Base-by-base conservation (phyloP, 2,797 vertebrate species). In the Anabacerthia variegaticeps region DNA sequence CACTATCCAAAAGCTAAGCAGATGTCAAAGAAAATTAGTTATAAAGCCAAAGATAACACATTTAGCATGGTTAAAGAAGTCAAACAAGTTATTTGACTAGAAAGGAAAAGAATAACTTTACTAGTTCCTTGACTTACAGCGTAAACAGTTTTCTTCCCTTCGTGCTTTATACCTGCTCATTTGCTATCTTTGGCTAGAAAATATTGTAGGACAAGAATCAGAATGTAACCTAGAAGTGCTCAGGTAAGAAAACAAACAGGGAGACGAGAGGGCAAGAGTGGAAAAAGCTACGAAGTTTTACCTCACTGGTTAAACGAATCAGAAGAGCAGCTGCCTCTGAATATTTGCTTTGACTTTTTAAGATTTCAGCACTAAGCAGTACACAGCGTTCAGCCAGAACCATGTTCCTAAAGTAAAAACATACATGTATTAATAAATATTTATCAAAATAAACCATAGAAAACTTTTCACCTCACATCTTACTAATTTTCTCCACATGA, bases 251-350 rank as follows among this genome's bases (percentile, higher is more conserved):
- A 84, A 81, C 11, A 90, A 85, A 84, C 1, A 27, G 11, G 7
- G 12, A 55, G n/a, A 11, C 5, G 14, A 51, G n/a, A 91, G 3
- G 15, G 37, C 14, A 92, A 36, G 34, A 88, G 12, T 7, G 12
- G 49, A 78, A 81, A 77, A 87, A 93, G 44, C 15, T 59, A 44
- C 46, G 36, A 41, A 41, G 37, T 76, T 95, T 97, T 97, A 99
- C 99, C 99, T 99, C 99, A 86, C 99, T 99, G 77, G 99, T 99
- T 98, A 99, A 98, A 95, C 99, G 99, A 89, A 99, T 99, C 62
- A 99, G 98, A 55, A 99, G 99, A 86, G 99, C 98, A 74, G 99
- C 99, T 84, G 99, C 99, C 21, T 99, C 99, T 3, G 99, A 99
- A 78, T 99, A 99, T 96, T 99, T 99, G 83, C 97, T 97, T 97